Evolutionary conservation across 2,797 vertebrate species (phyloP).

Genomic region (Xenops minutus): DNA sequence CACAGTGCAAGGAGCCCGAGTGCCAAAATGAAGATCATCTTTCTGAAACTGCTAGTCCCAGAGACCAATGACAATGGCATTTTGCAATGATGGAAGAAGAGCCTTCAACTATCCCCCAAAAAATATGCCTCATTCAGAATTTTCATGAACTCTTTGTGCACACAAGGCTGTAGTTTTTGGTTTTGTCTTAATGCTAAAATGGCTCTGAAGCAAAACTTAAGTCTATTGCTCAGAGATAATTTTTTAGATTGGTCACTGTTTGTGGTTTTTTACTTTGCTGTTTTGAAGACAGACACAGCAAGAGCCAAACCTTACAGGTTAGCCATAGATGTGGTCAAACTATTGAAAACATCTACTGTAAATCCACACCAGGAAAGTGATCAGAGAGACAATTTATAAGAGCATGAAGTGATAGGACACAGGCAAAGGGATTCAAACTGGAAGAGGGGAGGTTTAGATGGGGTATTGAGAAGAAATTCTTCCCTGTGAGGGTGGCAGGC

Average conservation of each 20-base stretch:
- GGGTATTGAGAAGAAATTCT: background rate
- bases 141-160: background rate
- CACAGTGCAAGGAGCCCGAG: background rate
- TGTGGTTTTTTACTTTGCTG: background rate
- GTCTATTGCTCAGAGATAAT: background rate
- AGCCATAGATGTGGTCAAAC: background rate
- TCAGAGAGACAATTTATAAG: background rate
- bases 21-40: background rate
- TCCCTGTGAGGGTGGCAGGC: rapidly evolving
- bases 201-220: background rate
- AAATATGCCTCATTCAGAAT: background rate
- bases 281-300: background rate
- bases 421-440: background rate
- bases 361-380: background rate
- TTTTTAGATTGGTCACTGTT: background rate
- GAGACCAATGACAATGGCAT: background rate
- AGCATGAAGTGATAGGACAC: background rate
- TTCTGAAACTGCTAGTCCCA: background rate
- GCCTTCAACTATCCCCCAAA: background rate
- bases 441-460: background rate
- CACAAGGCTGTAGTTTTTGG: background rate
- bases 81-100: background rate
- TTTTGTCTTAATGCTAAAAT: background rate
- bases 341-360: background rate
- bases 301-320: background rate